A percentile compares a stretch with the other conserved stretches of the same genome.
Conservation (phyloP, 1,140 invertebrate genomes). For the Dinothrombium tinctorium region DNA sequence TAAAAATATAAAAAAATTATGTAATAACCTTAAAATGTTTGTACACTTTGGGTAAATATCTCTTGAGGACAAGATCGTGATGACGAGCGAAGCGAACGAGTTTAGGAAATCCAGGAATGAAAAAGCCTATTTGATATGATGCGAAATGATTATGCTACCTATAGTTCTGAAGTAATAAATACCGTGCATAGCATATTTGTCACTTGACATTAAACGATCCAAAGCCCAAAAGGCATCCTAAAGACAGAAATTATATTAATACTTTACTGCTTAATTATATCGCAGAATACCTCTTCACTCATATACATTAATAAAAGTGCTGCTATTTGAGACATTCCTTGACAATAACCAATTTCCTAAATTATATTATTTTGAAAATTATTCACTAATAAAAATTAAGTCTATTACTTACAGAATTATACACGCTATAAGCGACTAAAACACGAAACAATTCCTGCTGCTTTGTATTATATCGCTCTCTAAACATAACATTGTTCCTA, state of each 20-base stretch:
- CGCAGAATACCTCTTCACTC: conserved; percentile 34
- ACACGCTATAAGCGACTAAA: conserved; percentile 86
- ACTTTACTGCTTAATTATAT: background rate
- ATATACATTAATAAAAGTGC: conserved; percentile 81
- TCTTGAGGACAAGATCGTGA: conserved; percentile 82
- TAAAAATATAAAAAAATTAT: too few relatives aligned
- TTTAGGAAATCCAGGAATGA: conserved; percentile 95
- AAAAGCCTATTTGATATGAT: conserved; percentile 37
- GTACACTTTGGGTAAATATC: conserved; percentile 81
- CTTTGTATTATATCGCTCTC: conserved; percentile 61
- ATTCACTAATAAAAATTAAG: conserved; percentile 1
- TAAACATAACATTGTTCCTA: conserved; percentile 81
- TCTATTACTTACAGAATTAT: conserved; percentile 66
- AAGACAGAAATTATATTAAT: conserved; percentile 12
- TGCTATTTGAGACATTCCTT: conserved; percentile 94
- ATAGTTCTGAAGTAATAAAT: conserved; percentile 18
- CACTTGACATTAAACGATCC: conserved; percentile 63
- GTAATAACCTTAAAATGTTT: conserved; percentile 42
- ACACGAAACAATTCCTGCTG: conserved; percentile 92
- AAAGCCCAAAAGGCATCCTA: conserved; percentile 93
- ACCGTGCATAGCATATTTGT: conserved; percentile 92
- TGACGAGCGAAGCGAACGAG: conserved; percentile 78
- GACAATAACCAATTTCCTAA: conserved; percentile 39
- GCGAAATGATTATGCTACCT: too few relatives aligned
- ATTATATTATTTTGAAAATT: too few relatives aligned